phyloP scores from a whole-genome alignment of 2,113 vertebrate genomes.

The Cichladusa arquata region DNA sequence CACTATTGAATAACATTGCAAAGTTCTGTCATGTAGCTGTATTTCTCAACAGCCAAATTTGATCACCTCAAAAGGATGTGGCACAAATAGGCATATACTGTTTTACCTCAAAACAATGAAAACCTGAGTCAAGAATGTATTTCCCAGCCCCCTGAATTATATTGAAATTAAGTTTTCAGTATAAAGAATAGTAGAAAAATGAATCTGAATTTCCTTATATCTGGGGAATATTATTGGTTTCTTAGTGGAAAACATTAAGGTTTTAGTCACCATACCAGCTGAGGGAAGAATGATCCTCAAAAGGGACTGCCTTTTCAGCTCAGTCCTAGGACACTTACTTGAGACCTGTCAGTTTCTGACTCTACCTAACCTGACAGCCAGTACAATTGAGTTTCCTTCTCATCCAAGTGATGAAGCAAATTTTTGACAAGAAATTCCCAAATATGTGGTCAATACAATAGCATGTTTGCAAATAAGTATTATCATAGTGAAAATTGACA shows the following conservation, averaged over 20 bases:
- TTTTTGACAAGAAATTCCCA: neutral
- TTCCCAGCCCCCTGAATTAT: neutral
- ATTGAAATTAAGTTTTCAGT: neutral
- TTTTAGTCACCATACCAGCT: neutral
- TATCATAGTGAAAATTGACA: neutral
- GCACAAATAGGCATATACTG: rapidly evolving
- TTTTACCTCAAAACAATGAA: neutral
- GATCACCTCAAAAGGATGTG: neutral
- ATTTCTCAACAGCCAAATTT: neutral
- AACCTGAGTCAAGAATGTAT: neutral
- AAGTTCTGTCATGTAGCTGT: neutral
- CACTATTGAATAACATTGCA: neutral
- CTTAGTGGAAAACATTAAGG: neutral
- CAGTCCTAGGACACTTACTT: neutral
- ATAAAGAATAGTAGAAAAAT: neutral
- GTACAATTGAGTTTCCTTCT: neutral
- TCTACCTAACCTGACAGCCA: neutral
- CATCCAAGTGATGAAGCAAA: neutral
- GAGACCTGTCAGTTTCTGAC: neutral
- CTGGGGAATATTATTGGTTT: neutral
- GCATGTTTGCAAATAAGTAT: neutral
- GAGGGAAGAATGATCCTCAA: neutral
- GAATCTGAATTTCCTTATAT: neutral
- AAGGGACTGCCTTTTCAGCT: neutral
- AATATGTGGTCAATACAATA: neutral